phyloP scores from a whole-genome alignment of 2,888 invertebrate species.

The Digitonthophagus gazella region DNA sequence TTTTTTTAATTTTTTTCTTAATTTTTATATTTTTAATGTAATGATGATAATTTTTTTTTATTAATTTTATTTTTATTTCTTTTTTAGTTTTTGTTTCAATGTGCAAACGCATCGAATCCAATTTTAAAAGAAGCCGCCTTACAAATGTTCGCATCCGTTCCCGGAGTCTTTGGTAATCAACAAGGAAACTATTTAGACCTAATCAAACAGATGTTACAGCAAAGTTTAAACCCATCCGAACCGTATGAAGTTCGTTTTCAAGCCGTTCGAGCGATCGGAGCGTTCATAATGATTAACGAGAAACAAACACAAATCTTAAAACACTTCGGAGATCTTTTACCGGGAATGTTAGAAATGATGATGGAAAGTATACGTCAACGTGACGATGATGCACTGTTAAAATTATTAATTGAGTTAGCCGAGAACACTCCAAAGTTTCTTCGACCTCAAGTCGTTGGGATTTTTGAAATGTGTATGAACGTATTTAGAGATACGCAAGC shows the following conservation, averaged over 20 bases:
- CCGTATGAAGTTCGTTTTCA: slow-evolving; percentile 75
- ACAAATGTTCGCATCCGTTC: slow-evolving; percentile 92
- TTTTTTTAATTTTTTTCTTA: background rate
- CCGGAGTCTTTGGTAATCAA: slow-evolving; percentile 95
- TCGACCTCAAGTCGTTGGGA: slow-evolving; percentile 78
- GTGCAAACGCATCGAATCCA: slow-evolving; percentile 80
- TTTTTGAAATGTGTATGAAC: slow-evolving; percentile 88
- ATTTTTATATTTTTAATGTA: slow-evolving; percentile 1
- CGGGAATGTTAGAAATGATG: slow-evolving; percentile 72
- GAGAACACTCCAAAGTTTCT: slow-evolving; percentile 92
- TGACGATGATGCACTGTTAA: slow-evolving; percentile 87
- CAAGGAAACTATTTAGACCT: slow-evolving; percentile 87
- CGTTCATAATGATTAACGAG: slow-evolving; percentile 90
- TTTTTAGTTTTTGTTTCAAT: slow-evolving; percentile 90
- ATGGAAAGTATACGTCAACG: slow-evolving; percentile 79
- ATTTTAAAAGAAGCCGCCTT: slow-evolving; percentile 90
- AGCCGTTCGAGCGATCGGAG: slow-evolving; percentile 79
- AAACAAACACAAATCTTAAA: slow-evolving; percentile 89
- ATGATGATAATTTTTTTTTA: no score
- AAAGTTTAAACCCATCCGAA: slow-evolving; percentile 67
- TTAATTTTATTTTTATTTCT: slow-evolving; percentile 32
- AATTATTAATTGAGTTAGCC: slow-evolving; percentile 91
- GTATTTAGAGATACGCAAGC: slow-evolving; percentile 70
- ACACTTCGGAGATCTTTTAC: slow-evolving; percentile 82
- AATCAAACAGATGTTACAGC: slow-evolving; percentile 92